Evolutionary conservation across 2,113 vertebrate species (phyloP).

Genomic region (Nyctibius bracteatus): DNA sequence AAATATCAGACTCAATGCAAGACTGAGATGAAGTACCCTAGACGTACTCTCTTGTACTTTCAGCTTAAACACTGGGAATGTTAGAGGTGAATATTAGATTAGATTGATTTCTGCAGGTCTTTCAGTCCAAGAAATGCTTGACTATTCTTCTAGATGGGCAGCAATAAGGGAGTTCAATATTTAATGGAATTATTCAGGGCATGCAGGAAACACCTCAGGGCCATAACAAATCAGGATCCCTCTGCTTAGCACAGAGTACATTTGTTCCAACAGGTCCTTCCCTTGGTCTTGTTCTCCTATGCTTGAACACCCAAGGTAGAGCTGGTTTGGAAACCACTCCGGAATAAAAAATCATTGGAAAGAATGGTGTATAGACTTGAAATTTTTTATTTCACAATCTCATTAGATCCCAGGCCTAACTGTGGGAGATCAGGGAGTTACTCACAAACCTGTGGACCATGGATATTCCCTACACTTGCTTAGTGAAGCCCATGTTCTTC

Average conservation of each 20-base stretch:
- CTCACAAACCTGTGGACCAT: neutral
- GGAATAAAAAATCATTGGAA: neutral
- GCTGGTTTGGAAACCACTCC: neutral
- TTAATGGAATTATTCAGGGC: neutral
- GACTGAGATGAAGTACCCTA: neutral
- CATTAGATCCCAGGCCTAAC: neutral
- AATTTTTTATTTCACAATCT: neutral
- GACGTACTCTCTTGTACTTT: neutral
- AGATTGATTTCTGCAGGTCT: neutral
- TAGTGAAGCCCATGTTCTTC: neutral
- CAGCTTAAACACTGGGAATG: neutral
- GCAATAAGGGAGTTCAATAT: neutral
- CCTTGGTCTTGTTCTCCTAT: neutral
- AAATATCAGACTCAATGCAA: neutral
- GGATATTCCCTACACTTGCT: neutral
- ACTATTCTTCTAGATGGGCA: neutral
- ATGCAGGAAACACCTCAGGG: neutral
- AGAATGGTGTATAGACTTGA: neutral
- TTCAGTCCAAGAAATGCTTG: neutral
- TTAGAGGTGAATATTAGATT: neutral
- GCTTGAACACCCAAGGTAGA: neutral
- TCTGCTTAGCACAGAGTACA: neutral
- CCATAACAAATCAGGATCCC: neutral
- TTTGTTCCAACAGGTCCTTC: neutral
- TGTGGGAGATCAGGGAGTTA: neutral